Percentiles rank a stretch among this genome's conserved stretches.
Conservation (phyloP, 2,888 invertebrate species). For the Lordiphosa andalusiaca region DNA sequence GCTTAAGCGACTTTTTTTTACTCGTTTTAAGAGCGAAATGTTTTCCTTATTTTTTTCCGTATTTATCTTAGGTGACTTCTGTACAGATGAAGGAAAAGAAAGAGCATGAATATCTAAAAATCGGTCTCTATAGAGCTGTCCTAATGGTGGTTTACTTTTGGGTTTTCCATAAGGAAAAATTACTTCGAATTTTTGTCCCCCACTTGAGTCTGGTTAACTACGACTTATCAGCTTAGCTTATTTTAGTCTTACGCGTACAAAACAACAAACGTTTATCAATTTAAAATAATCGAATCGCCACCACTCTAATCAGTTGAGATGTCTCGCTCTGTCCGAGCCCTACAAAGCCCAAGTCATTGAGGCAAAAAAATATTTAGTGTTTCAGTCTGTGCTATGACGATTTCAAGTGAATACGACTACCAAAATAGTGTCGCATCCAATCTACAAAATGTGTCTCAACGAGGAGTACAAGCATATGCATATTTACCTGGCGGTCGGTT, state of each 20-base stretch:
- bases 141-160: neutral
- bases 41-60: too few relatives aligned
- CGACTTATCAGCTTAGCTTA: slow-evolving; percentile 34
- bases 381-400: slow-evolving; percentile 52
- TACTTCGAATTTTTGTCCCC: too few relatives aligned
- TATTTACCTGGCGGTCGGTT: slow-evolving; percentile 72
- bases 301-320: slow-evolving; percentile 44
- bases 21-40: too few relatives aligned
- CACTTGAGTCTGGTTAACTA: slow-evolving; percentile 2
- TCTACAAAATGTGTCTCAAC: slow-evolving; percentile 60
- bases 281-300: slow-evolving; percentile 21
- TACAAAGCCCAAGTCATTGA: slow-evolving; percentile 21
- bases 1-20: too few relatives aligned
- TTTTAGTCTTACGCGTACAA: slow-evolving; percentile 19
- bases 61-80: too few relatives aligned
- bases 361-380: slow-evolving; percentile 17
- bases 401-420: slow-evolving; percentile 33
- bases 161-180: too few relatives aligned
- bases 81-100: too few relatives aligned
- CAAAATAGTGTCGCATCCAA: slow-evolving; percentile 27
- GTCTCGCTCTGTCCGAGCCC: slow-evolving; percentile 9
- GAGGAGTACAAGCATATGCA: slow-evolving; percentile 76
- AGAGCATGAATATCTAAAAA: too few relatives aligned
- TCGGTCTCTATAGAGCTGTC: too few relatives aligned
- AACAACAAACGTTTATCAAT: slow-evolving; percentile 34